Evolutionary conservation across 2,888 invertebrate species (phyloP).

Genomic region (Coelopa pilipes): DNA sequence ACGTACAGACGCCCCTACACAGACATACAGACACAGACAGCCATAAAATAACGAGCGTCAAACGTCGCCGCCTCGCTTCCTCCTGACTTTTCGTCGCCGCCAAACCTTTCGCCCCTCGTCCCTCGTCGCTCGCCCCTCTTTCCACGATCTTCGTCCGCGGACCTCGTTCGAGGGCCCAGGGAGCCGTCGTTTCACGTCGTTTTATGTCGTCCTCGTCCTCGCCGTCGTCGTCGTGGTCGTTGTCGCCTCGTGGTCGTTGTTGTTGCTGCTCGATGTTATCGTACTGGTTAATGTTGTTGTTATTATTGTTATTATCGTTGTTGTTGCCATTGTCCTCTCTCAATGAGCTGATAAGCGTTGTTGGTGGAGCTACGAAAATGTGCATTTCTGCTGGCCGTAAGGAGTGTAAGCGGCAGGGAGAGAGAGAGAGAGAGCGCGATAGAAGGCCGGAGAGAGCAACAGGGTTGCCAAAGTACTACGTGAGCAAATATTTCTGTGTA

Average conservation of each 20-base stretch:
- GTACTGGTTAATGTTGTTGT: not conserved
- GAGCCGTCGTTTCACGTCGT: not conserved
- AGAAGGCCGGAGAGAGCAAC: not conserved
- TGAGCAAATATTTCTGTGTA: too few species aligned
- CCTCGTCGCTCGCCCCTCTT: too few species aligned
- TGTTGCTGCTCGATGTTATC: not conserved
- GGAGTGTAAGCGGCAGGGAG: too few species aligned
- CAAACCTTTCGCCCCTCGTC: too few species aligned
- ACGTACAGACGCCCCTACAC: not conserved
- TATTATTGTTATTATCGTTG: not conserved
- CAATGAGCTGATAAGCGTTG: constrained; percentile 1
- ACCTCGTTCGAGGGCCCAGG: not conserved
- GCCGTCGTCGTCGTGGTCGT: not conserved
- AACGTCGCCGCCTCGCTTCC: not conserved
- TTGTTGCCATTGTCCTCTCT: not conserved
- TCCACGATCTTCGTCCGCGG: too few species aligned
- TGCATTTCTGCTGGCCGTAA: not conserved
- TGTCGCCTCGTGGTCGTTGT: not conserved
- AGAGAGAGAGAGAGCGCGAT: too few species aligned
- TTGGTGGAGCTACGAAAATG: not conserved
- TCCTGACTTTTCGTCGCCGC: not conserved
- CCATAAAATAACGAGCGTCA: constrained; percentile 19
- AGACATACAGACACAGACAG: constrained; percentile 8
- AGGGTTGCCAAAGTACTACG: not conserved
- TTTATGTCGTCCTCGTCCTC: not conserved